Evolutionary conservation across 2,113 vertebrate species (phyloP).

Genomic region (Siphamia tubifer): DNA sequence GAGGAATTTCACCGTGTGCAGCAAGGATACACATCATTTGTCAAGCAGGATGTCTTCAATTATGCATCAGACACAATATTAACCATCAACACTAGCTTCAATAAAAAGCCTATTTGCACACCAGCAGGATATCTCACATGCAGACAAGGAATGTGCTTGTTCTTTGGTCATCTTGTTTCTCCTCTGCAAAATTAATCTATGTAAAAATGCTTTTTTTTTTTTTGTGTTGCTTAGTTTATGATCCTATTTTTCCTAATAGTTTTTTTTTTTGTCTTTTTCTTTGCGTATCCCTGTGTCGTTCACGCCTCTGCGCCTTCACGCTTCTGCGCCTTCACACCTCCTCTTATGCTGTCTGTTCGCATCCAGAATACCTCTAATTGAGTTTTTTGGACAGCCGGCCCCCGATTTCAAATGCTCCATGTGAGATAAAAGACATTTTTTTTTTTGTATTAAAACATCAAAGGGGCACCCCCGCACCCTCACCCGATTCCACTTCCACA

Average conservation of each 20-base stretch:
- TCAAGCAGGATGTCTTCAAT: conserved; percentile 23
- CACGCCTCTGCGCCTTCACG: conserved; percentile 47
- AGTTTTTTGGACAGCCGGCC: conserved; percentile 56
- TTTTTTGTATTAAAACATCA: conserved; percentile 60
- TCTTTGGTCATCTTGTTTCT: not conserved
- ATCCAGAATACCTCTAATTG: conserved; percentile 47
- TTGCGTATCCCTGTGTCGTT: not conserved
- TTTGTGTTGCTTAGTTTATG: conserved; percentile 23
- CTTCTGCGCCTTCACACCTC: conserved; percentile 51
- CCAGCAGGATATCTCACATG: conserved; percentile 12
- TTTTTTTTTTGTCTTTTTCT: conserved; percentile 6
- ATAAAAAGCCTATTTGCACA: conserved; percentile 27
- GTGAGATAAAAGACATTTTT: conserved; percentile 66
- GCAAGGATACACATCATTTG: conserved; percentile 32
- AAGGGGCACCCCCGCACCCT: conserved; percentile 11
- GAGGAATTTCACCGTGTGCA: conserved; percentile 19
- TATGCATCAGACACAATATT: conserved; percentile 14
- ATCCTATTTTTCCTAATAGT: conserved; percentile 26
- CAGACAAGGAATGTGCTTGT: not conserved
- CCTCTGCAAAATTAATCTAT: not conserved
- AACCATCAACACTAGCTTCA: conserved; percentile 2
- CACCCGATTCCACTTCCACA: conserved; percentile 14
- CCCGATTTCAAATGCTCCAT: conserved; percentile 42
- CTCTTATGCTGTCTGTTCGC: conserved; percentile 48
- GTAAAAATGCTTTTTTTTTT: conserved; percentile 9